phyloP scores from a whole-genome alignment of 2,797 vertebrate species.

The Catharus ustulatus region DNA sequence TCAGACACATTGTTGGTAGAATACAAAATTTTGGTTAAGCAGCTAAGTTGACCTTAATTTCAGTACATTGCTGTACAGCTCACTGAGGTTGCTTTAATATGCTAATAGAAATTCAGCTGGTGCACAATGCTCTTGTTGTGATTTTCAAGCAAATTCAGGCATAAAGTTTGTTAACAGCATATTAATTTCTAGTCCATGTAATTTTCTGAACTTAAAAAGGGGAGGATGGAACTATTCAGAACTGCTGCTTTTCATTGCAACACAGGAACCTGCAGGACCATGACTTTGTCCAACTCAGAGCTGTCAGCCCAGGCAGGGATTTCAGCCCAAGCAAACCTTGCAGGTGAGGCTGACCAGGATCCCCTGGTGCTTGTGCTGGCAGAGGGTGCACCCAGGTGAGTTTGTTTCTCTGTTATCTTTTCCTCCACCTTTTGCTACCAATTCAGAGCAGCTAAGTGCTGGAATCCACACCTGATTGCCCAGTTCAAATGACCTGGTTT shows the following conservation, averaged over 20 bases:
- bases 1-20: neutral
- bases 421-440: neutral
- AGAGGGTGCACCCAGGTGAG: rapidly evolving
- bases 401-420: neutral
- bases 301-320: neutral
- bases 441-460: neutral
- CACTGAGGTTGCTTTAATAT: neutral
- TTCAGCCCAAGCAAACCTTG: neutral
- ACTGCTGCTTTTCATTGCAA: neutral
- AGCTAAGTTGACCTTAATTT: neutral
- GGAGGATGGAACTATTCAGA: neutral
- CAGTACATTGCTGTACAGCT: neutral
- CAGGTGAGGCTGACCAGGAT: rapidly evolving
- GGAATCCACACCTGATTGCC: neutral
- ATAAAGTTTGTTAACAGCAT: neutral
- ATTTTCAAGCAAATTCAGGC: neutral
- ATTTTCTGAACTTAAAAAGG: neutral
- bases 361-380: neutral
- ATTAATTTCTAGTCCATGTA: neutral
- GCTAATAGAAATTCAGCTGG: neutral
- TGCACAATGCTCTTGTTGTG: neutral
- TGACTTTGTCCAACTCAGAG: neutral
- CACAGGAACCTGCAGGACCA: neutral
- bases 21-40: neutral
- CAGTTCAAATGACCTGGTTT: neutral